Conservation (phyloP, 1,140 invertebrate genomes). For the Saccostrea cuccullata region DNA sequence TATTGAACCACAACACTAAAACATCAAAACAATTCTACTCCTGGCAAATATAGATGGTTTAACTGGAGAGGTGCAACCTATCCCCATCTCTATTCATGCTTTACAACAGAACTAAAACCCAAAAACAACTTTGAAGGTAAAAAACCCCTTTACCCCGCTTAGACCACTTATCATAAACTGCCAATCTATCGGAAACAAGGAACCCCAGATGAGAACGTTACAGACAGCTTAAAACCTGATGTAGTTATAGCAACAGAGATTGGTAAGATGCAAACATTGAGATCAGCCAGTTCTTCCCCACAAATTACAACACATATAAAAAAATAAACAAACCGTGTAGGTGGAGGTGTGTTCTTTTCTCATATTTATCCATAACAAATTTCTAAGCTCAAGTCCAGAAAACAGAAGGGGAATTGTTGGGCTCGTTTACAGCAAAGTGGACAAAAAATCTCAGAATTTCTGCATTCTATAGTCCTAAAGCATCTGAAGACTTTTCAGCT, state of each 20-base stretch:
- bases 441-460: slow-evolving; percentile 17
- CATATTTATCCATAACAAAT: slow-evolving; percentile 30
- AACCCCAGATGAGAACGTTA: slow-evolving; percentile 27
- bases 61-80: background rate
- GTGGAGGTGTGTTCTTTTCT: slow-evolving; percentile 49
- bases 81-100: background rate
- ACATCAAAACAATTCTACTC: background rate
- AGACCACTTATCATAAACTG: slow-evolving; percentile 3
- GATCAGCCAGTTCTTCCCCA: slow-evolving; percentile 42
- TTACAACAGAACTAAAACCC: background rate
- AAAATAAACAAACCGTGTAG: slow-evolving; percentile 36
- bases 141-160: background rate
- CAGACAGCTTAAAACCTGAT: slow-evolving; percentile 52
- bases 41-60: background rate
- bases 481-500: slow-evolving; percentile 13
- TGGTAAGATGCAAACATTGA: slow-evolving; percentile 42
- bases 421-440: no score
- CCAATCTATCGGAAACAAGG: slow-evolving; percentile 26
- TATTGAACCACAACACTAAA: background rate
- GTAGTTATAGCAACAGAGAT: slow-evolving; percentile 50
- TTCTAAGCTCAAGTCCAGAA: slow-evolving; percentile 41
- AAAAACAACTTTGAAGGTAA: background rate
- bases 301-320: slow-evolving; percentile 46
- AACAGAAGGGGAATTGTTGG: background rate
- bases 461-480: slow-evolving; percentile 43